A percentile compares a stretch with the other conserved stretches of the same genome.
Conservation (phyloP, 2,888 invertebrate genomes). For the Apantesis nais region DNA sequence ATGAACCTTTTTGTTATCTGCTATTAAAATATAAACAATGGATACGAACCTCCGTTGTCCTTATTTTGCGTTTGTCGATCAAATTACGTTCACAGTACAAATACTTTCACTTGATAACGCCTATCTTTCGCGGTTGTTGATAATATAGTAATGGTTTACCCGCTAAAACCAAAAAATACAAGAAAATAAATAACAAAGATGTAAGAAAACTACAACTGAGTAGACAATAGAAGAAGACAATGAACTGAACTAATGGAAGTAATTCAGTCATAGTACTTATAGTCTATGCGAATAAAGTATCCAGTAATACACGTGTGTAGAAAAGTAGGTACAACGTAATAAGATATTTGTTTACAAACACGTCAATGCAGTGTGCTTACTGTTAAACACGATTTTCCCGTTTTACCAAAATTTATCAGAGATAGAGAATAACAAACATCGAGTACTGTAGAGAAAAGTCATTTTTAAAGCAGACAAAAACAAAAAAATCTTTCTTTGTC, state of each 20-base stretch:
- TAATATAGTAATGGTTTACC: background rate
- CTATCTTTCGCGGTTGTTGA: background rate
- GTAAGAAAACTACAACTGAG: background rate
- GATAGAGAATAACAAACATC: too few species aligned
- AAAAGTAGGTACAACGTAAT: background rate
- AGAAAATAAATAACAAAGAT: background rate
- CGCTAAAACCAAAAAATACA: background rate
- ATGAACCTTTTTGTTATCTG: too few species aligned
- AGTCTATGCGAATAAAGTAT: background rate
- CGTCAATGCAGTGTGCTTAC: background rate
- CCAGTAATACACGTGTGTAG: background rate
- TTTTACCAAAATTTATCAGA: background rate
- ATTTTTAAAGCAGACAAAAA: background rate
- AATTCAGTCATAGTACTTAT: too few species aligned
- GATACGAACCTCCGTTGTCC: background rate
- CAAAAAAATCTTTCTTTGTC: background rate
- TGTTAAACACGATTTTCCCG: background rate
- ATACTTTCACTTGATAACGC: background rate
- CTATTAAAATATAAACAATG: too few species aligned
- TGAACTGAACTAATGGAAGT: background rate
- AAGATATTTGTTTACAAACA: background rate
- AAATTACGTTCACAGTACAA: background rate
- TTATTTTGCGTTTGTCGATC: background rate
- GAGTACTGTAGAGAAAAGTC: background rate
- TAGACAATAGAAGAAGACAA: background rate